These are phyloP conservation scores for Chaetops frenatus DNA, from an alignment of 2,113 vertebrate genomes.

Conservation along the genomic window DNA sequence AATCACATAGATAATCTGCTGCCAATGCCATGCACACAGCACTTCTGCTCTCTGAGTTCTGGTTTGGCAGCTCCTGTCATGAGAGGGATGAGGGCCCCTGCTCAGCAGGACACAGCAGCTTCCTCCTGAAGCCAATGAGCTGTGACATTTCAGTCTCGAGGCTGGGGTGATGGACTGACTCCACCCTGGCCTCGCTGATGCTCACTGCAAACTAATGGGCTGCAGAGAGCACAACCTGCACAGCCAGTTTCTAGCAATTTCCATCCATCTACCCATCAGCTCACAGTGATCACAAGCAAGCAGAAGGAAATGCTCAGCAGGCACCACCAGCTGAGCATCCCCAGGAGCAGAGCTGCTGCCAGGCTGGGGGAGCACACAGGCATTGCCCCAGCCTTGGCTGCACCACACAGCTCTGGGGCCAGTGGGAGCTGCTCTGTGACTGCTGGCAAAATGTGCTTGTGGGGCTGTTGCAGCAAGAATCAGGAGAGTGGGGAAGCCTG, in stretches of 20 bases:
- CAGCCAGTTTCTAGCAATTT: background rate
- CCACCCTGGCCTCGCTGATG: background rate
- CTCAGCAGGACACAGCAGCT: background rate
- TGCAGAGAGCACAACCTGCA: accelerated
- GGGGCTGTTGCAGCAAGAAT: background rate
- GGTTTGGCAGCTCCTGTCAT: background rate
- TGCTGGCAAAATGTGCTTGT: background rate
- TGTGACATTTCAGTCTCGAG: background rate
- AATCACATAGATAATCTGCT: background rate
- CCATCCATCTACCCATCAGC: background rate
- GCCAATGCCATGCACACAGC: background rate
- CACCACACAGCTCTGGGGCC: accelerated
- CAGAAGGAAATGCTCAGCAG: background rate
- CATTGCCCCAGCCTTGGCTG: accelerated
- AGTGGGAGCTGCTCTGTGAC: accelerated
- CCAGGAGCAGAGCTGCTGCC: background rate
- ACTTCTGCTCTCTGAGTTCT: background rate
- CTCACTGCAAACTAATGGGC: background rate
- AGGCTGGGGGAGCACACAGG: accelerated
- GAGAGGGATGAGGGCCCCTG: background rate
- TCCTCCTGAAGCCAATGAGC: background rate
- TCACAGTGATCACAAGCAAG: background rate
- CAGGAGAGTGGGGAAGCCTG: background rate
- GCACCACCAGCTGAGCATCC: background rate
- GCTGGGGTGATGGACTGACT: background rate